These are phyloP conservation scores for Sebastes hopkinsi DNA, from an alignment of 2,797 vertebrate genomes.

Conservation along the genomic window DNA sequence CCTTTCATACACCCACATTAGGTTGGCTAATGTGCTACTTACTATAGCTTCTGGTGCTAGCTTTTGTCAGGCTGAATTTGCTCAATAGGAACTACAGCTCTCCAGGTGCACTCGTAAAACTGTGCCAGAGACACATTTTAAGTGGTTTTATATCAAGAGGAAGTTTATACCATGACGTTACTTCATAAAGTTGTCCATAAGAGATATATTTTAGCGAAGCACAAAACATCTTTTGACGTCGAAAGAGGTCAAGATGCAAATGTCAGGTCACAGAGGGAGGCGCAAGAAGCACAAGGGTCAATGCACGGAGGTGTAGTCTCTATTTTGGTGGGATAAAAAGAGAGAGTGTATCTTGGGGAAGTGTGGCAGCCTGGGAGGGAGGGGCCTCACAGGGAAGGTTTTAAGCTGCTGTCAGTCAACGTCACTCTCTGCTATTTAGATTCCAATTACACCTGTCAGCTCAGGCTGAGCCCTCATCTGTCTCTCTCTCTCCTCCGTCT, in stretches of 20 bases:
- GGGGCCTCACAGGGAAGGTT: slow-evolving; percentile 42
- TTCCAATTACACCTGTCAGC: slow-evolving; percentile 81
- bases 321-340: slow-evolving; percentile 22
- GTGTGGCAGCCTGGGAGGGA: slow-evolving; percentile 23
- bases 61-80: neutral
- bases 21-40: slow-evolving; percentile 29
- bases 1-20: slow-evolving; percentile 47
- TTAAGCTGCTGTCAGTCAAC: slow-evolving; percentile 75
- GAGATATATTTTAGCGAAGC: neutral
- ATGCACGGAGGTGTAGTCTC: slow-evolving; percentile 14
- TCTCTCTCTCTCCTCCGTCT: slow-evolving; percentile 35
- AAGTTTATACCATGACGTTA: neutral
- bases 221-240: neutral
- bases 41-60: neutral
- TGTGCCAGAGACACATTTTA: neutral
- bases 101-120: neutral
- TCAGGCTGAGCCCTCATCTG: slow-evolving; percentile 60
- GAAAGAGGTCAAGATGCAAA: slow-evolving; percentile 14
- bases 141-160: neutral
- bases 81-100: neutral
- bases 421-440: slow-evolving; percentile 73
- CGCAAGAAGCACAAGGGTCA: slow-evolving; percentile 18
- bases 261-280: slow-evolving; percentile 17
- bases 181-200: neutral
- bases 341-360: slow-evolving; percentile 10